Evolutionary conservation across 2,888 invertebrate genomes (phyloP).

Genomic region (Xanthorhoe spadicearia): DNA sequence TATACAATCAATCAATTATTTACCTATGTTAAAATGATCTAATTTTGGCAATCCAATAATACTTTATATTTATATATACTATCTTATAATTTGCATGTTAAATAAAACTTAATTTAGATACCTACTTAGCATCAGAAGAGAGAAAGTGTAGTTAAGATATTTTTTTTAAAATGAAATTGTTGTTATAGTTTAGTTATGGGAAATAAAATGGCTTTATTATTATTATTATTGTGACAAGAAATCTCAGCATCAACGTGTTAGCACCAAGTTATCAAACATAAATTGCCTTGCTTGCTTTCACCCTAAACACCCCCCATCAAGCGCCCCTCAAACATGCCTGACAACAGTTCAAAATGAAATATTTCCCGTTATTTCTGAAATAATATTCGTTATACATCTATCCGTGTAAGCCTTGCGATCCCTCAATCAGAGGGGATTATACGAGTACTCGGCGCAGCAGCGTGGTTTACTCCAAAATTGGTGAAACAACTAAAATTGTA

Average conservation of each 20-base stretch:
- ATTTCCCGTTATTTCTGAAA: constrained; percentile 27
- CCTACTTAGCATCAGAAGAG: no score
- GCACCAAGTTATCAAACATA: neutral
- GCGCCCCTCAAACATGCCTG: constrained; percentile 10
- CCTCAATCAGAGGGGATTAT: constrained; percentile 59
- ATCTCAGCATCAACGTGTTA: neutral
- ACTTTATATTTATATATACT: no score
- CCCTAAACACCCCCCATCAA: neutral
- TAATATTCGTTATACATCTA: constrained; percentile 38
- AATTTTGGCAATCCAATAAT: no score
- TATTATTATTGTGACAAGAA: neutral
- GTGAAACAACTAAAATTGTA: constrained; percentile 16
- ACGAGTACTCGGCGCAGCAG: constrained; percentile 24
- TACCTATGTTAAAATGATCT: no score
- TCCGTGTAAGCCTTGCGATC: constrained; percentile 54
- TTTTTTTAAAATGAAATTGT: no score
- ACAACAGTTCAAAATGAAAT: constrained; percentile 25
- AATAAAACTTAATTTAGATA: no score
- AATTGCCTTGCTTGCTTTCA: neutral
- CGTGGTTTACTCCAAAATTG: constrained; percentile 23
- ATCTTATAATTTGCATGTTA: no score
- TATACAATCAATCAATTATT: no score
- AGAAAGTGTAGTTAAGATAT: no score
- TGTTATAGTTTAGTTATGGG: no score
- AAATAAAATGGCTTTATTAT: no score